Percentiles rank a stretch among this genome's conserved stretches.
Evolutionary conservation across 2,113 vertebrate species (phyloP).

Genomic region (Crotalus viridis): DNA sequence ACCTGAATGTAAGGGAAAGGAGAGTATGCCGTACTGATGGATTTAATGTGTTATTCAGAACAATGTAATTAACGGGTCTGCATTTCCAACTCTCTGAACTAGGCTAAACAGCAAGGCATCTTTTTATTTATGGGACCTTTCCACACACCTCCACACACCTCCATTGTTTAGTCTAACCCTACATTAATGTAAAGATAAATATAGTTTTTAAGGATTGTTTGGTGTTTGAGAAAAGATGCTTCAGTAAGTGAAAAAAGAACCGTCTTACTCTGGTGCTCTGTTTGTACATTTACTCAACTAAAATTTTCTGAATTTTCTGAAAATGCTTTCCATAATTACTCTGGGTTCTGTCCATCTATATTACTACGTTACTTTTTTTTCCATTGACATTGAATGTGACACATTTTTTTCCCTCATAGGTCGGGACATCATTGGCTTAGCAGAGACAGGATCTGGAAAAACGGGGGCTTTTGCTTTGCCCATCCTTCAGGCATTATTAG

Average conservation of each 20-base stretch:
- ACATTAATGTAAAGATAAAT: neutral
- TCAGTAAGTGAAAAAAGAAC: neutral
- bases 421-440: constrained; percentile 90
- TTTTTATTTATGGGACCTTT: neutral
- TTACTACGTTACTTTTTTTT: neutral
- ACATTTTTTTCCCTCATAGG: constrained; percentile 65
- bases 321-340: neutral
- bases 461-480: constrained; percentile 94
- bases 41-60: neutral
- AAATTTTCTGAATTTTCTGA: too few relatives aligned
- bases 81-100: neutral
- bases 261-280: neutral
- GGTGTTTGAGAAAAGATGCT: neutral
- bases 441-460: constrained; percentile 97
- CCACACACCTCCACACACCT: too few relatives aligned
- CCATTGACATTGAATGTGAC: neutral
- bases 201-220: neutral
- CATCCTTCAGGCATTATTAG: constrained; percentile 88
- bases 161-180: neutral
- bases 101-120: neutral
- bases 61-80: neutral
- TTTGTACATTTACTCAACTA: neutral
- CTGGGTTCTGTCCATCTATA: neutral
- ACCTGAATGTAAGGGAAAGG: neutral
- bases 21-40: neutral